Percentiles rank a stretch among this genome's conserved stretches.
Evolutionary conservation across 2,113 vertebrate species (phyloP).

Genomic region (Dasyprocta punctata): DNA sequence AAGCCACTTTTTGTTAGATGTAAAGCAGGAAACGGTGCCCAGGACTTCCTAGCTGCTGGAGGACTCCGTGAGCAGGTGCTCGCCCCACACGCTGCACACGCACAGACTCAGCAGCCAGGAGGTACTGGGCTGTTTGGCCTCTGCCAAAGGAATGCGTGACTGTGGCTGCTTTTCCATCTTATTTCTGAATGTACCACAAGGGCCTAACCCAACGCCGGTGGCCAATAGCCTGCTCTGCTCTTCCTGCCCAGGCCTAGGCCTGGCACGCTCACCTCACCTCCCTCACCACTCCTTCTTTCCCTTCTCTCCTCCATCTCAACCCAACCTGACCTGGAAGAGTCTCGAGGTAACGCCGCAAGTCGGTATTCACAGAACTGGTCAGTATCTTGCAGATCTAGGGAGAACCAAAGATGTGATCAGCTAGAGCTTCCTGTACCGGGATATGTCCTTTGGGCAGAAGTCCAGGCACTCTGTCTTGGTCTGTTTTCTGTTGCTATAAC

Average conservation of each 20-base stretch:
- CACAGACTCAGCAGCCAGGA: not conserved
- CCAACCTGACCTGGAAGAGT: slow-evolving; percentile 82
- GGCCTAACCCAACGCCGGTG: not conserved
- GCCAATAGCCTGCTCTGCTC: not conserved
- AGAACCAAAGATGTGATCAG: not conserved
- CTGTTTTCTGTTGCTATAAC: not conserved
- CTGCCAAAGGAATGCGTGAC: too few species aligned
- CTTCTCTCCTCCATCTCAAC: not conserved
- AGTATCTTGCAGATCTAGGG: slow-evolving; percentile 80
- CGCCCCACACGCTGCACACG: fast-evolving
- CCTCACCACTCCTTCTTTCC: fast-evolving
- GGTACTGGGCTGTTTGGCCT: not conserved
- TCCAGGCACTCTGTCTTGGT: not conserved
- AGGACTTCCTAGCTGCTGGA: not conserved
- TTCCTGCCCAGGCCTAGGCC: not conserved
- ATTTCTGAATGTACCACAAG: not conserved
- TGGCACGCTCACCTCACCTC: not conserved
- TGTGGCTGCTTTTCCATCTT: not conserved
- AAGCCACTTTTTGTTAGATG: not conserved
- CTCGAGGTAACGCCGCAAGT: slow-evolving; percentile 70
- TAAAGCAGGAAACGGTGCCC: not conserved
- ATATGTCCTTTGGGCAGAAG: not conserved
- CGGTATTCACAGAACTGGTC: not conserved
- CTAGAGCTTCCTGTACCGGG: not conserved
- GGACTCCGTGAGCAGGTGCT: not conserved